Evolutionary conservation across 2,888 invertebrate species (phyloP), one percentile per base, ranked within the genome.

Genomic region (Machimus rusticus): DNA sequence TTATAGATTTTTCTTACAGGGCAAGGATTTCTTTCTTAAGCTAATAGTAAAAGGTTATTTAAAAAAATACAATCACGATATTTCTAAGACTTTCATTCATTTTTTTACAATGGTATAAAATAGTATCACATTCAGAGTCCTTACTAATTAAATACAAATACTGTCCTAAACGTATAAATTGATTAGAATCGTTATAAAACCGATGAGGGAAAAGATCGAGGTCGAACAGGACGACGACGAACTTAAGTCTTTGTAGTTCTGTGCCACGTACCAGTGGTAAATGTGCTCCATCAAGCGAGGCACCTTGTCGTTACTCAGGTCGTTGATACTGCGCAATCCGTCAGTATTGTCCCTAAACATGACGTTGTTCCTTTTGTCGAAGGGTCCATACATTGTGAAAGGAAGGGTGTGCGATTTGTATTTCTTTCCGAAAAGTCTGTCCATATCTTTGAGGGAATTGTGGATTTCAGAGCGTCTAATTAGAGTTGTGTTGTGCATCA

Each of bases 371-470:
- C 94, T 92, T 57, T 94, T 94, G 89, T 96, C 95, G 90, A 94
- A 97, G 0, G 94, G 92, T 0, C 96, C 96, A 89, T 95, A 97
- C 92, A 97, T 93, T 0, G 95, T 94, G 90, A 96, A 96, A 89
- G 96, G 94, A 0, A 94, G 94, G 0, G 94, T 95, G 19, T 94
- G 94, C 4, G 93, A 93, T 85, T 93, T 93, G 89, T 92, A 94
- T 66, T 93, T 93, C 90, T 94, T 94, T 74, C 97, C 97, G 91
- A 97, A 97, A 43, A 95, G 91, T 89, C 94, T 93, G 90, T 96
- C 96, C 90, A 97, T 93, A 89, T 95, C 94, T 16, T 95, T 93
- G 57, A 97, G 94, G 0, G 96, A 94, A 89, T 96, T 95, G 87
- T 95, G 93, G 1, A 96, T 95, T 91, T 97, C 97, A 89, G 95